These are phyloP conservation scores for Vireo griseus DNA, from an alignment of 2,797 vertebrate species.

Conservation along the genomic window DNA sequence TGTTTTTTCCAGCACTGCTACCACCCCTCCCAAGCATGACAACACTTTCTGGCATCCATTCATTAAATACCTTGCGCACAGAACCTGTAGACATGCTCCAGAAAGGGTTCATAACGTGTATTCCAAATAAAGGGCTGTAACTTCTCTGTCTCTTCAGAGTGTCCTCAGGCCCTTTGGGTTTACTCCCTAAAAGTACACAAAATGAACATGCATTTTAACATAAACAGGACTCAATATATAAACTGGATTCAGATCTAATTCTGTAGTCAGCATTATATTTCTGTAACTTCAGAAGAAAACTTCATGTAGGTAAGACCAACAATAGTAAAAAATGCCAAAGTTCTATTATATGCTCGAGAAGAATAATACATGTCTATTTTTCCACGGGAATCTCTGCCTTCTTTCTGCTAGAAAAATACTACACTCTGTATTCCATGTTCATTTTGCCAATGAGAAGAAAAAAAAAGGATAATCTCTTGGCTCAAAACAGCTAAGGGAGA, in stretches of 20 bases:
- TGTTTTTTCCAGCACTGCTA: not conserved
- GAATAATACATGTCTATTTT: not conserved
- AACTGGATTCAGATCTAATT: not conserved
- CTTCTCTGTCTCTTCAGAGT: slow-evolving; percentile 58
- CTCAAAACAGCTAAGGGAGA: not conserved
- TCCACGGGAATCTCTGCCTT: rapidly evolving
- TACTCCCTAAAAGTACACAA: slow-evolving; percentile 25
- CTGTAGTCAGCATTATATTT: not conserved
- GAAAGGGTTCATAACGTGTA: slow-evolving; percentile 92
- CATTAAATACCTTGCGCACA: slow-evolving; percentile 83
- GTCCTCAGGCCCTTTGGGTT: slow-evolving; percentile 63
- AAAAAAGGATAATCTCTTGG: not conserved
- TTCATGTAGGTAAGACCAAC: not conserved
- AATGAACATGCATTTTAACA: not conserved
- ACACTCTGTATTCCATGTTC: not conserved
- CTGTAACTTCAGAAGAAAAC: not conserved
- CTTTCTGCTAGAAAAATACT: not conserved
- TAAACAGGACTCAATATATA: not conserved
- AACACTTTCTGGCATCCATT: not conserved
- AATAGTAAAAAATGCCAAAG: not conserved
- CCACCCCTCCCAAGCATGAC: not conserved
- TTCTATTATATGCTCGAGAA: not conserved
- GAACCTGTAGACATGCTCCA: slow-evolving; percentile 95
- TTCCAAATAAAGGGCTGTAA: slow-evolving; percentile 46
- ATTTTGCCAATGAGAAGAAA: not conserved